Base-by-base conservation (phyloP, 2,888 invertebrate species). In the Osmoderma eremita region DNA sequence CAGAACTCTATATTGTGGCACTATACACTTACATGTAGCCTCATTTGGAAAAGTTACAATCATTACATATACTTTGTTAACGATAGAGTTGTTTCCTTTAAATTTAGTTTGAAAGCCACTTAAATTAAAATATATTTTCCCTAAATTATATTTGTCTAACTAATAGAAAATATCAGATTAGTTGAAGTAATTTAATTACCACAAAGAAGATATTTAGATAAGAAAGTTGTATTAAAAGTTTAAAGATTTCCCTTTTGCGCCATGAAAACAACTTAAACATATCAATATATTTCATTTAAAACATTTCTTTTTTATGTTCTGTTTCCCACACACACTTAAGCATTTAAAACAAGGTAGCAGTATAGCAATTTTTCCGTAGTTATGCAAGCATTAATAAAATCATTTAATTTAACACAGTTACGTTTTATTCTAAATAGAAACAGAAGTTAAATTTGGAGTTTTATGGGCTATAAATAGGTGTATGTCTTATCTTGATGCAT, bases 351-450 rank as follows among this genome's bases (percentile, higher is more conserved):
- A 3, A 12, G 2, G 15, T 61, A 45, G 10, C n/a, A 30, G 18
- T 24, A 17, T 30, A 48, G 4, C 30, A 61, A 30, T 48, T 45
- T 30, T 24, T 30, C 48, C 45, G 45, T 61, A 61, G 45, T 61
- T 61, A 61, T 45, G 24, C 45, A 8, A 30, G 30, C 24, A 58
- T 58, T 58, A 45, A 45, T 58, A 45, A 58, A 58, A 30, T 45
- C 45, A 58, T 45, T 58, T 15, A n/a, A 58, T 61, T 61, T 61
- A 17, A 13, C 13, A 18, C 12, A 36, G 15, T 6, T 38, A 15
- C n/a, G 15, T n/a, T 45, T 45, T 61, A 30, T 36, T 12, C 5
- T 45, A 58, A 58, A 30, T 30, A 45, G 12, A 61, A 58, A 45
- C 45, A 42, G 10, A 45, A 24, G 10, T 24, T 45, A 24, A 58